These are phyloP conservation scores for Nothocercus nigrocapillus DNA, from an alignment of 2,113 vertebrate genomes.

Conservation along the genomic window DNA sequence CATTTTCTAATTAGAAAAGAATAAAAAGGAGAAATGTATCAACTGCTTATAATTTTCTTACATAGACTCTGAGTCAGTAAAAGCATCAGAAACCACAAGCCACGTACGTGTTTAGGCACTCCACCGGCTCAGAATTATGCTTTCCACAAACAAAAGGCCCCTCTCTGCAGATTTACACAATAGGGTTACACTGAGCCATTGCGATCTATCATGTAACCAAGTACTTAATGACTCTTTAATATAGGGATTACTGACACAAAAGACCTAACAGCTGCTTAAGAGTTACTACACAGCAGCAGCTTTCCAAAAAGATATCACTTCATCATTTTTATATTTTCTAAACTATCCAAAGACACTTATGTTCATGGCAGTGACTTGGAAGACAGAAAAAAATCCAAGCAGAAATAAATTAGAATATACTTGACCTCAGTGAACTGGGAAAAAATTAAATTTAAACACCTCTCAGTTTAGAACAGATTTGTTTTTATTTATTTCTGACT, in stretches of 20 bases:
- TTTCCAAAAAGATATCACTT: constrained; percentile 66
- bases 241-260: constrained; percentile 70
- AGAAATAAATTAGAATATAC: constrained; percentile 63
- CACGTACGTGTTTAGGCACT: background rate
- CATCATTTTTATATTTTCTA: constrained; percentile 62
- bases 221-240: constrained; percentile 73
- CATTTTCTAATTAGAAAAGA: background rate
- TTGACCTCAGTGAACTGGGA: constrained; percentile 47
- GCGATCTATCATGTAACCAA: constrained; percentile 56
- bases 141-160: constrained; percentile 35
- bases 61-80: background rate
- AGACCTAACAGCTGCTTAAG: constrained; percentile 73
- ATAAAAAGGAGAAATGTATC: background rate
- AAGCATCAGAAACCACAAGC: background rate
- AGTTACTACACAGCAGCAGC: constrained; percentile 71
- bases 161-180: constrained; percentile 66
- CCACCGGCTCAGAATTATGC: constrained; percentile 4
- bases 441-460: background rate
- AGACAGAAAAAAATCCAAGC: constrained; percentile 50
- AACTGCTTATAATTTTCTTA: background rate
- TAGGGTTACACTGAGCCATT: constrained; percentile 65
- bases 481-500: background rate
- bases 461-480: background rate
- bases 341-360: background rate
- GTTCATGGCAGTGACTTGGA: constrained; percentile 41